Base-by-base conservation (phyloP, 2,888 invertebrate genomes). In the Antitype chi region DNA sequence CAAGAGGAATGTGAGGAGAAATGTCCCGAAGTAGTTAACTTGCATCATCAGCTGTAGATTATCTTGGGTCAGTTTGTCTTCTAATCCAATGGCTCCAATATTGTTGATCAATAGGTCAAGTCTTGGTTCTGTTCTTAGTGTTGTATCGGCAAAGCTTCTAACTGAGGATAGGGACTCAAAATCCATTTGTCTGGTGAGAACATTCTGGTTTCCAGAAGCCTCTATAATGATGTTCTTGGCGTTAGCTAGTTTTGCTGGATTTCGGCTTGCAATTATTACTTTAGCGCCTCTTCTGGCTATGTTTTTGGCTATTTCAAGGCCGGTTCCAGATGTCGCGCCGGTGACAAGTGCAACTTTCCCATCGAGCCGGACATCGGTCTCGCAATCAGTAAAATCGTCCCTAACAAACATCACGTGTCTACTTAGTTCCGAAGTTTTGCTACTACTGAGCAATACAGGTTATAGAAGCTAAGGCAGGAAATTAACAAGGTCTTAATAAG, bases 41-140 rank as follows among this genome's bases (percentile, higher is more conserved):
- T 98, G 98, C 97, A 98, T 97, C 85, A 97, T 97, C 11, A 95
- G 86, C 76, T 98, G 97, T 49, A 98, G 94, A 6, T 97, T 97
- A 84, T 98, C 97, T 85, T 96, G 94, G 0, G 98, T 97, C 59
- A 95, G 85, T 81, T 91, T 93, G 74, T 97, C 95, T 28, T 93
- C 92, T 9, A 94, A 85, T 0, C 94, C 94, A 3, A 94, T 95
- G 1, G 96, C 94, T 11, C 97, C 97, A 3, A 97, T 97, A 88
- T 95, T 95, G 79, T 95, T 95, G 28, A 95, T 92, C 11, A 96
- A 80, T 20, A 95, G 94, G 67, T 96, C 97, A 78, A 98, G 88
- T 76, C 94, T 93, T 0, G 94, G 91, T 89, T 97, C 97, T 0
- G 91, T 91, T 23, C 90, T 88, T 32, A 96, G 91, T 9, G 97